Evolutionary conservation across 2,797 vertebrate species (phyloP).

Genomic region (Danio tinwini): DNA sequence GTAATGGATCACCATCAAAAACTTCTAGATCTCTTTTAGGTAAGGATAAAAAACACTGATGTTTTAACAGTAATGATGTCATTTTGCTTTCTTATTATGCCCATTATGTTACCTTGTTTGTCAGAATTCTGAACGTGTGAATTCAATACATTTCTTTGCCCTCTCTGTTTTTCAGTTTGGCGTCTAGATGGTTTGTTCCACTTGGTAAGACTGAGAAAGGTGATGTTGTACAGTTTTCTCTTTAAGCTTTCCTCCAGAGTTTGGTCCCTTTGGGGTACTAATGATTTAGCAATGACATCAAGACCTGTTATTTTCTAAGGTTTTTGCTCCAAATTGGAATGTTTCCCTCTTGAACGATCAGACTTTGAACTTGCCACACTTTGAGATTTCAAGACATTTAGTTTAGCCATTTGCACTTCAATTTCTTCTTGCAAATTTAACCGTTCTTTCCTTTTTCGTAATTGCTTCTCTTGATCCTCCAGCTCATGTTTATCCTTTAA

Average conservation of each 20-base stretch:
- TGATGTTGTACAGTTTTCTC: neutral
- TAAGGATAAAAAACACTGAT: neutral
- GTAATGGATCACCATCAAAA: neutral
- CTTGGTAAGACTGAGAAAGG: neutral
- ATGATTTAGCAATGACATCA: neutral
- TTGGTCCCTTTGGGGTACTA: neutral
- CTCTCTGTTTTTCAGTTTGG: neutral
- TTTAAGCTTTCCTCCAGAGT: neutral
- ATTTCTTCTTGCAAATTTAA: neutral
- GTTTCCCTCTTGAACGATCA: neutral
- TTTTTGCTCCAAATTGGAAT: too few relatives aligned
- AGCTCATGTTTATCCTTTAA: neutral
- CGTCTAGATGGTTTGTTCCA: neutral
- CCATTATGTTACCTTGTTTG: neutral
- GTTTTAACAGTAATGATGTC: neutral
- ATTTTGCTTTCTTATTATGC: neutral
- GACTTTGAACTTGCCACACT: neutral
- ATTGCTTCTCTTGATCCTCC: neutral
- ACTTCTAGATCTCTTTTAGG: neutral
- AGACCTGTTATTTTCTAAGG: neutral
- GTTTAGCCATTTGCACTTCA: neutral
- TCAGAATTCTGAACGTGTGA: neutral
- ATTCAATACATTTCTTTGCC: neutral
- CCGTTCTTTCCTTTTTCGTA: neutral
- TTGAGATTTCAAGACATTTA: neutral